These are phyloP conservation scores for Amphiduros pacificus DNA, from an alignment of 2,888 invertebrate genomes.

Conservation along the genomic window DNA sequence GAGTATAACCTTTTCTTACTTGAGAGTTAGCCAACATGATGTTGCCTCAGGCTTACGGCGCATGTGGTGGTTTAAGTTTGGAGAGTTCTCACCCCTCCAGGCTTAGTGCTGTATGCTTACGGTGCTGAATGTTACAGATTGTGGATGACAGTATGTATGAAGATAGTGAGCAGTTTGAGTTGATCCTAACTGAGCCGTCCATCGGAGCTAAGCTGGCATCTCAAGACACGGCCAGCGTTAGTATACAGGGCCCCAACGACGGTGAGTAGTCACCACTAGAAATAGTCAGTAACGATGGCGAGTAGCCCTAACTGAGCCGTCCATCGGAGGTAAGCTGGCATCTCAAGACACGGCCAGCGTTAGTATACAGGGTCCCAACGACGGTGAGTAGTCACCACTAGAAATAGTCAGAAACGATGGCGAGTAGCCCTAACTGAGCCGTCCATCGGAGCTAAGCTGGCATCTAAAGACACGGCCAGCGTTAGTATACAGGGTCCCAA, in stretches of 20 bases:
- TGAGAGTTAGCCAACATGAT: too few species aligned
- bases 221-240: slow-evolving; percentile 43
- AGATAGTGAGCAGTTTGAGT: slow-evolving; percentile 52
- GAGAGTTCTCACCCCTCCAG: not conserved
- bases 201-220: slow-evolving; percentile 46
- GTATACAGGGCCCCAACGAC: slow-evolving; percentile 59
- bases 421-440: slow-evolving; percentile 49
- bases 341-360: too few species aligned
- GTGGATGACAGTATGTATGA: slow-evolving; percentile 58
- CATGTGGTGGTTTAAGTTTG: too few species aligned
- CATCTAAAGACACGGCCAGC: slow-evolving; percentile 41
- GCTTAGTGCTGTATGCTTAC: not conserved
- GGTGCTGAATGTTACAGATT: slow-evolving; percentile 48
- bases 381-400: too few species aligned
- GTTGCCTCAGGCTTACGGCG: too few species aligned
- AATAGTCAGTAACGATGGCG: too few species aligned
- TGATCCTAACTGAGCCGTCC: slow-evolving; percentile 52
- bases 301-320: too few species aligned
- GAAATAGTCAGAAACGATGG: too few species aligned
- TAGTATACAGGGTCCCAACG: too few species aligned
- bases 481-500: slow-evolving; percentile 58
- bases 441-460: slow-evolving; percentile 47
- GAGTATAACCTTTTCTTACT: not conserved
- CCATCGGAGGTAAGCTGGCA: too few species aligned
- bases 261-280: too few species aligned